Percentiles rank a stretch among this genome's conserved stretches.
These are phyloP conservation scores for Trididemnum nubilum DNA, from an alignment of 23 tunicate species.

Conservation along the genomic window DNA sequence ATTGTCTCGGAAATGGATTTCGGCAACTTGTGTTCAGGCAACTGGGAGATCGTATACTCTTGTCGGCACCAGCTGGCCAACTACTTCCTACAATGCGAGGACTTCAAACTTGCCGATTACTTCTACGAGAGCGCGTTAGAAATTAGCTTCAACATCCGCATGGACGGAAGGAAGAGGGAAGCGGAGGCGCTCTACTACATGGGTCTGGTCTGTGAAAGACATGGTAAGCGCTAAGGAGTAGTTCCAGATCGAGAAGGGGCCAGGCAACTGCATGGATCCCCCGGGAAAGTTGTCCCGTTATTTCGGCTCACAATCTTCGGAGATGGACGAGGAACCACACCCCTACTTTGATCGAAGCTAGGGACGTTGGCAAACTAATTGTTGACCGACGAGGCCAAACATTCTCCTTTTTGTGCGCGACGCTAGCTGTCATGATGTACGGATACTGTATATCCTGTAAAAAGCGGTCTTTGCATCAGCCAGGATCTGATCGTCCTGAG, in stretches of 20 bases:
- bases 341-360: too few species aligned
- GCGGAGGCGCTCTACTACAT: conserved; percentile 90
- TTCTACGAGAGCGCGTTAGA: conserved; percentile 81
- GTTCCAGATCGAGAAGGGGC: too few species aligned
- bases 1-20: too few species aligned
- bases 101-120: conserved; percentile 71
- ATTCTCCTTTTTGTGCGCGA: too few species aligned
- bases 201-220: conserved; percentile 79
- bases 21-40: conserved; percentile 40
- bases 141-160: conserved; percentile 68
- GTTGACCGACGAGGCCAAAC: too few species aligned
- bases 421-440: too few species aligned
- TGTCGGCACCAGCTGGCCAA: conserved; percentile 65
- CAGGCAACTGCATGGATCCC: neutral
- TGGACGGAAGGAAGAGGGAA: conserved; percentile 82
- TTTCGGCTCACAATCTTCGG: neutral
- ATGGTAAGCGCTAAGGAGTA: too few species aligned
- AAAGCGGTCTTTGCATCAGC: too few species aligned
- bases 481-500: too few species aligned
- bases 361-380: too few species aligned
- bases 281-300: too few species aligned
- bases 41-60: conserved; percentile 88
- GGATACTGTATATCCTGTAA: too few species aligned
- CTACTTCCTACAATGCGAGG: conserved; percentile 61
- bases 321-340: neutral